phyloP scores from a whole-genome alignment of 35 echinoderm and acorn worm species.

The Apostichopus californicus region DNA sequence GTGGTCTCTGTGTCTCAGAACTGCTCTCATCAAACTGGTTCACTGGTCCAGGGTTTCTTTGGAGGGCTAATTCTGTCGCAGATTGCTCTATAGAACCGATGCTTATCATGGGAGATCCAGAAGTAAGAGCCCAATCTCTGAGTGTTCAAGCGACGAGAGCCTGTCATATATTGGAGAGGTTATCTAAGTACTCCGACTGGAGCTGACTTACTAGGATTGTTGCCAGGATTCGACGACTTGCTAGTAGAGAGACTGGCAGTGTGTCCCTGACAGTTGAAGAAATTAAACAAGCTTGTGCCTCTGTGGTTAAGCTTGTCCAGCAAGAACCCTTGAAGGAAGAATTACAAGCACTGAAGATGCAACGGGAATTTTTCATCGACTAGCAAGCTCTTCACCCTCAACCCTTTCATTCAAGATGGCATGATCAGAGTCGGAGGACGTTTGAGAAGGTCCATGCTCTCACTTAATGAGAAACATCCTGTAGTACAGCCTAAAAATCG shows the following conservation, averaged over 20 bases:
- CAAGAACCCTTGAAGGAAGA: conserved; percentile 23
- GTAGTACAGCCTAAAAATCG: conserved; percentile 18
- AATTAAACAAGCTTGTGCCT: conserved; percentile 1
- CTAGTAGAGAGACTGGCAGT: no score
- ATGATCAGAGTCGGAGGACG: not conserved
- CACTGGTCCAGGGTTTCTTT: not conserved
- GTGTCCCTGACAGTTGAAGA: not conserved
- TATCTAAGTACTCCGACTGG: not conserved
- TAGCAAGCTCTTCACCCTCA: not conserved
- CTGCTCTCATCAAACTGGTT: no score
- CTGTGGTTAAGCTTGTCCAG: no score
- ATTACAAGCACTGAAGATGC: conserved; percentile 7
- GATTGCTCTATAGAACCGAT: no score
- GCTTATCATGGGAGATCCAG: not conserved
- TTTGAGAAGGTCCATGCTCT: not conserved
- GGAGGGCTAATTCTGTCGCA: not conserved
- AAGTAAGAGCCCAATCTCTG: not conserved
- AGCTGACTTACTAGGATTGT: no score
- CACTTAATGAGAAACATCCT: no score
- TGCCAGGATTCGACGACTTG: no score
- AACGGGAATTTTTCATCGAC: not conserved
- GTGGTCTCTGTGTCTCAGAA: no score
- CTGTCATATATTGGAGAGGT: no score
- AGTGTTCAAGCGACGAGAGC: not conserved
- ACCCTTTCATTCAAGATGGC: not conserved